Evolutionary conservation across 1,140 invertebrate genomes (phyloP).

Genomic region (Papilio polyxenes): DNA sequence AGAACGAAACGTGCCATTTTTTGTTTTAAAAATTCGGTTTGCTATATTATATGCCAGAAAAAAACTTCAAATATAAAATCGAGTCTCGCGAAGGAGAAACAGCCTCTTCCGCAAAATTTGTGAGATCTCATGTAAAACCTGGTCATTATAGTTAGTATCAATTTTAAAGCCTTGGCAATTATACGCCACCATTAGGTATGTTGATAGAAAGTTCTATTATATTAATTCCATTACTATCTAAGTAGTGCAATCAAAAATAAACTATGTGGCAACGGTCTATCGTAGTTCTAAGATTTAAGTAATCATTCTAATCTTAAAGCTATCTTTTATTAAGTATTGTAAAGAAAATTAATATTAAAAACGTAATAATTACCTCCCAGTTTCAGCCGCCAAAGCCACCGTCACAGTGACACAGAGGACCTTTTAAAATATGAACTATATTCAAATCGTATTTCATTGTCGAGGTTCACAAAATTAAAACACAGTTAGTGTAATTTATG

Average conservation of each 20-base stretch:
- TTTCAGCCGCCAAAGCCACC: slow-evolving; percentile 58
- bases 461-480: not conserved
- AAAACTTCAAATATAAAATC: too few relatives aligned
- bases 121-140: not conserved
- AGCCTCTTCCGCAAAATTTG: not conserved
- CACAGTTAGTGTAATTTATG: not conserved
- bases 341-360: not conserved
- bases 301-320: not conserved
- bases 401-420: slow-evolving; percentile 57
- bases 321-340: not conserved
- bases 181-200: not conserved
- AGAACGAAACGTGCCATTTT: slow-evolving; percentile 26
- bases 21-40: too few relatives aligned
- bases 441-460: not conserved
- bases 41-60: not conserved
- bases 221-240: not conserved
- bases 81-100: too few relatives aligned
- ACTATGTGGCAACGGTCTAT: too few relatives aligned
- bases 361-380: slow-evolving; percentile 44
- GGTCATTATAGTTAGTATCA: not conserved
- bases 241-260: not conserved
- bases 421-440: slow-evolving; percentile 47
- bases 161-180: not conserved
- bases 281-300: too few relatives aligned
- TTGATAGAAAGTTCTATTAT: not conserved